Conservation (phyloP, 2,113 vertebrate species). For the Anseranas semipalmata region DNA sequence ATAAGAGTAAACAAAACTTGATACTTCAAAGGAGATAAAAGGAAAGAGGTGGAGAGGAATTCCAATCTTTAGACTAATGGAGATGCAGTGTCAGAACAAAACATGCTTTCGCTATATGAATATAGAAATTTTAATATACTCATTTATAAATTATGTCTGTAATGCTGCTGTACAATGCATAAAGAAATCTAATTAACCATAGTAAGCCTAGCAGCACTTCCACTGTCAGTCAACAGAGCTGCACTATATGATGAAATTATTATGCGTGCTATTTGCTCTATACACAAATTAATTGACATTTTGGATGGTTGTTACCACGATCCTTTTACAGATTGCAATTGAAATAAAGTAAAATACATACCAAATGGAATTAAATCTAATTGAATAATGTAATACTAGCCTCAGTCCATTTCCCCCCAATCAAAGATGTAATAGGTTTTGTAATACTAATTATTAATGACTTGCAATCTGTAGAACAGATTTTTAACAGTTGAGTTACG, state of each 20-base stretch:
- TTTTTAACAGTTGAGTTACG: conserved; percentile 47
- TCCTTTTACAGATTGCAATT: conserved; percentile 48
- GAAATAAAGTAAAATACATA: conserved; percentile 58
- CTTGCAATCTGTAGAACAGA: conserved; percentile 25
- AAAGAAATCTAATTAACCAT: conserved; percentile 61
- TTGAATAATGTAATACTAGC: conserved; percentile 51
- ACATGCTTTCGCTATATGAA: neutral
- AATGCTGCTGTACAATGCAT: neutral
- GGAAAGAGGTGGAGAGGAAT: neutral
- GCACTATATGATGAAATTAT: conserved; percentile 50
- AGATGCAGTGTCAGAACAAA: neutral
- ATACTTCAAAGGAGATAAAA: conserved; percentile 35
- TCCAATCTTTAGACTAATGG: conserved; percentile 15
- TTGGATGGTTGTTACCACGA: conserved; percentile 47
- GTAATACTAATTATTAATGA: conserved; percentile 56
- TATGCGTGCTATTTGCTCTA: conserved; percentile 49
- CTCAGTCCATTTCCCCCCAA: conserved; percentile 34
- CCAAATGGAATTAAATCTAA: conserved; percentile 38
- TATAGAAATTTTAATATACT: conserved; percentile 1
- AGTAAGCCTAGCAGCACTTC: conserved; percentile 38
- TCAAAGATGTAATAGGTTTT: conserved; percentile 44
- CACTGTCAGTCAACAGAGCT: conserved; percentile 56
- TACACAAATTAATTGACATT: conserved; percentile 69
- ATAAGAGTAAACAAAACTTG: conserved; percentile 44
- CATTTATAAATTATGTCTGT: conserved; percentile 22